These are phyloP conservation scores for Aurelia aurita complex sp. Pacific DNA, from an alignment of 30 jellyfish, hydroid and myxozoan genomes.

Conservation along the genomic window DNA sequence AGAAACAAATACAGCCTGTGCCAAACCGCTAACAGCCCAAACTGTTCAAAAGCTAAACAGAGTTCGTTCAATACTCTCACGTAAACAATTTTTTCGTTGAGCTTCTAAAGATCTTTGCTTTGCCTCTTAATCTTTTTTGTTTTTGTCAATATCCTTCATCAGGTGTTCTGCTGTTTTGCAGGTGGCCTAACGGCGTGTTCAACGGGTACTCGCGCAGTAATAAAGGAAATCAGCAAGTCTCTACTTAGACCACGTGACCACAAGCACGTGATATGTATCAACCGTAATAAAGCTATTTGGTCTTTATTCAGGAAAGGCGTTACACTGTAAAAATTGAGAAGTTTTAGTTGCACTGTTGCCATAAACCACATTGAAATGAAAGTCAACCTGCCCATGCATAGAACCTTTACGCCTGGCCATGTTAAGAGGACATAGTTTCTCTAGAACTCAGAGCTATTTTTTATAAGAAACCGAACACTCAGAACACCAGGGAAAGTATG, in stretches of 20 bases:
- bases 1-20: too few relatives aligned
- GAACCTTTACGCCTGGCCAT: too few relatives aligned
- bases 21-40: too few relatives aligned
- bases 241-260: background rate
- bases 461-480: too few relatives aligned
- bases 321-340: background rate
- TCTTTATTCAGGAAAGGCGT: background rate
- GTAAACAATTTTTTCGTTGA: background rate
- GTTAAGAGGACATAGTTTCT: too few relatives aligned
- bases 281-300: background rate
- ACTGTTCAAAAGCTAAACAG: too few relatives aligned
- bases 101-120: background rate
- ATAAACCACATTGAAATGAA: too few relatives aligned
- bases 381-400: too few relatives aligned
- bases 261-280: too few relatives aligned
- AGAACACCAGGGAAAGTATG: too few relatives aligned
- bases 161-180: constrained; percentile 59
- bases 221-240: background rate
- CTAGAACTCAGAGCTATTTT: too few relatives aligned
- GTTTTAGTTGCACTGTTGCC: too few relatives aligned
- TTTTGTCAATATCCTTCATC: constrained; percentile 1
- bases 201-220: constrained; percentile 27
- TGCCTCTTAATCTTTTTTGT: constrained; percentile 2
- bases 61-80: background rate
- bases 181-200: constrained; percentile 77